Conservation (phyloP, 1,140 invertebrate genomes). For the Lordiphosa clarofinis region DNA sequence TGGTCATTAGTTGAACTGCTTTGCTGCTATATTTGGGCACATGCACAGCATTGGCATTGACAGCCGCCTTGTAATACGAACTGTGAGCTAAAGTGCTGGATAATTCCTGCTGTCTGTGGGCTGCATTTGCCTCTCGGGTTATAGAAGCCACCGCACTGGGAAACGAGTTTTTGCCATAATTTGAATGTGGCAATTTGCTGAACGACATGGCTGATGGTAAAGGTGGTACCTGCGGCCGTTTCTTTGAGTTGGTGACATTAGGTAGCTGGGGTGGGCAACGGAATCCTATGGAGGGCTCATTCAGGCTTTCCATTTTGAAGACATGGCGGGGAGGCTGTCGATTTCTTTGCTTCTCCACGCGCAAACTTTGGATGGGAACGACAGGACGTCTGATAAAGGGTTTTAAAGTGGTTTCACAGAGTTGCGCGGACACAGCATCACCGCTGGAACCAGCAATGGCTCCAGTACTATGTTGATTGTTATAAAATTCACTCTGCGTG, state of each 20-base stretch:
- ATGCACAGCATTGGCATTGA: background rate
- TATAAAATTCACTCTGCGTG: conserved; percentile 16
- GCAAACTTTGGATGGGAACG: conserved; percentile 44
- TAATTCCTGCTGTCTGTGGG: conserved; percentile 18
- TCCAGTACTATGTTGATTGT: conserved; percentile 26
- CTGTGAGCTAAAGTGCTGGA: conserved; percentile 22
- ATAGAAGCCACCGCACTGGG: conserved; percentile 42
- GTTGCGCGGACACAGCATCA: conserved; percentile 8
- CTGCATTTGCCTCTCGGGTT: conserved; percentile 35
- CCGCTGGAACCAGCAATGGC: conserved; percentile 22
- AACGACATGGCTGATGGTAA: conserved; percentile 24
- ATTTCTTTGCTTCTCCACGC: conserved; percentile 43
- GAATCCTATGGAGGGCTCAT: conserved; percentile 47
- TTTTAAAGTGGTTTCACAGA: background rate
- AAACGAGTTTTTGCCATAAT: conserved; percentile 15
- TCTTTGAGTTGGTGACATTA: background rate
- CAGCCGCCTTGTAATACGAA: conserved; percentile 9
- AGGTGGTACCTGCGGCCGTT: background rate
- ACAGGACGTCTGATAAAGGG: conserved; percentile 15
- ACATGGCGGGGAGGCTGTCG: conserved; percentile 14
- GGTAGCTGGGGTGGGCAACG: background rate
- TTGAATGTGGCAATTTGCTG: background rate
- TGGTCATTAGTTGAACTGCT: background rate
- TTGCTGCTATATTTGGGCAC: background rate
- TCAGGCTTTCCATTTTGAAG: conserved; percentile 44